phyloP scores from a whole-genome alignment of 2,113 vertebrate genomes.

The Malurus elegans region DNA sequence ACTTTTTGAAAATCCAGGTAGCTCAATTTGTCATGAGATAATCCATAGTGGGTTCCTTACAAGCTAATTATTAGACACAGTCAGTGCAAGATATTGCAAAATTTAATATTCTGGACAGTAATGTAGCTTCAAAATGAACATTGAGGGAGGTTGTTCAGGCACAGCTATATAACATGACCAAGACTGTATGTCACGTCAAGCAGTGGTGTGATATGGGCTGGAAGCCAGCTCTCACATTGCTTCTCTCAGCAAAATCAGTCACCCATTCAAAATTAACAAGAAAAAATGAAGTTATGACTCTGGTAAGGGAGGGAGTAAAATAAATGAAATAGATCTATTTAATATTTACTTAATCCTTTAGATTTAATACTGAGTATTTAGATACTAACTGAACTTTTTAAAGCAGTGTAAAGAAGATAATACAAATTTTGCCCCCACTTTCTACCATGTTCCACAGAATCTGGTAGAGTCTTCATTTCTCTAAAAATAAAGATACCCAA shows the following conservation, averaged over 20 bases:
- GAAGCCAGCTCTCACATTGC: neutral
- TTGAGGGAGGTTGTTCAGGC: neutral
- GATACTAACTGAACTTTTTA: neutral
- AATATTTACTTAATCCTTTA: neutral
- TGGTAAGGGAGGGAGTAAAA: neutral
- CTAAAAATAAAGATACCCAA: neutral
- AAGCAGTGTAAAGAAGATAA: neutral
- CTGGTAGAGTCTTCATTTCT: neutral
- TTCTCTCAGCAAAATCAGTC: neutral
- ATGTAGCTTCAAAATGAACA: neutral
- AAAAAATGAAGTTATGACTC: neutral
- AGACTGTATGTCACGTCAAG: neutral
- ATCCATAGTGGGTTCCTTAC: neutral
- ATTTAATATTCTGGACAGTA: neutral
- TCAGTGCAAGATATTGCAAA: neutral
- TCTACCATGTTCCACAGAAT: neutral
- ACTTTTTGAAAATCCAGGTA: neutral
- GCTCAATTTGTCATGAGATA: neutral
- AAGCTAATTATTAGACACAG: neutral
- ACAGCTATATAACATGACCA: accelerated
- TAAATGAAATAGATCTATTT: neutral
- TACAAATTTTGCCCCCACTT: neutral
- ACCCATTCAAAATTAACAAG: neutral
- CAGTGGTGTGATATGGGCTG: neutral
- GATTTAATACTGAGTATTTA: neutral